Base-by-base conservation (phyloP, 2,888 invertebrate species). In the Clusia tigrina region DNA sequence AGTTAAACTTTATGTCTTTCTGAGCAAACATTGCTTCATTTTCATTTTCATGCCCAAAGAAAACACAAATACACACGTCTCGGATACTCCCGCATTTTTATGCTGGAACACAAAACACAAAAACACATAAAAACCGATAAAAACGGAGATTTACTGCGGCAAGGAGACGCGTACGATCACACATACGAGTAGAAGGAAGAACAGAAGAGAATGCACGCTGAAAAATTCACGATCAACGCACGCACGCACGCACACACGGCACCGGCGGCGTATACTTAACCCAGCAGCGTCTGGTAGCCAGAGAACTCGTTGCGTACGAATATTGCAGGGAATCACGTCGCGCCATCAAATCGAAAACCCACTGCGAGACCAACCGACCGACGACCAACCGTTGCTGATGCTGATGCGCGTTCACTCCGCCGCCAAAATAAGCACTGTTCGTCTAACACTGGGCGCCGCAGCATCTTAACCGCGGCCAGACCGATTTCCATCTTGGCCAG, bases 351-450 rank as follows among this genome's bases (percentile, higher is more conserved):
- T 15, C 42, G 15, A 42, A n/a, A 42, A 42, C 15, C 32, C n/a
- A 42, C 42, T 3, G 42, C 42, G 3, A 42, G 12, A 9, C 15
- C 42, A 15, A 42, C n/a, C 42, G 12, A 42, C 3, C 48, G 20
- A 32, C n/a, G n/a, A n/a, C n/a, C 42, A n/a, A 42, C 42, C 10
- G n/a, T 42, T 42, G 6, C 42, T n/a, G 42, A 15, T 6, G n/a
- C 18, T 20, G 48, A 20, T 74, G 73, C 79, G 75, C 74, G 74
- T 76, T 74, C 78, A 74, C 76, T 71, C 72, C 71, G 78, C 76
- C 78, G 74, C 76, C 77, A 73, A 71, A 79, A 78, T 73, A 74
- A 78, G 79, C 74, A 80, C 80, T 80, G 78, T 63, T 71, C 56
- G 38, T 18, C 38, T 22, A 25, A 24, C 23, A 52, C 51, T 55